Evolutionary conservation across 2,797 vertebrate species (phyloP), one percentile per base, ranked within the genome.

Genomic region (Aotus griseimembra): DNA sequence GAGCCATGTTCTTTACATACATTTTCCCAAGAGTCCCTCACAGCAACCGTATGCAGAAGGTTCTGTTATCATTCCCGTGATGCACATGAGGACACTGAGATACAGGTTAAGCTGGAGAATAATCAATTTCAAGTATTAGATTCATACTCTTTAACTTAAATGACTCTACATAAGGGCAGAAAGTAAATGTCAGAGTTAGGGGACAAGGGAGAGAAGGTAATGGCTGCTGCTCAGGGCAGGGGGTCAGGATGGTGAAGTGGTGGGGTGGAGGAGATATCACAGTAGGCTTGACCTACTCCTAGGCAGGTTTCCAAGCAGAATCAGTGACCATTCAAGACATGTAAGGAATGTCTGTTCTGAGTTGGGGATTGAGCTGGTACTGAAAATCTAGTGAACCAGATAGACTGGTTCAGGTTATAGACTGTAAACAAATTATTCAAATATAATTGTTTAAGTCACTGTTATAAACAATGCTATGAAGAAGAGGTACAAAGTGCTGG

Each of bases 381-480:
- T 52, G 7, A 77, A 83, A 77, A 87, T 81, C 90, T 58, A 39
- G 48, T 83, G 55, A 83, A 19, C 55, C 46, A 89, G 14, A 57
- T 58, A 22, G 19, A 75, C 55, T 67, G 14, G 28, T 28, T 20
- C 11, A 67, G 28, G 28, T 87, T 64, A 83, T 0, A 79, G 76
- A 50, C 70, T 20, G 0, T 39, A 39, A 70, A 52, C 30, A 67
- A 67, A 46, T 88, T 58, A n/a, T 36, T 67, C 41, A 64, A 48
- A 55, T 75, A 20, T 46, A 28, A 30, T 95, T 80, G 19, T 93
- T 96, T 82, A 28, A 84, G 26, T 81, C 70, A 22, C 19, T 57
- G 0, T 48, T 3, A 41, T 44, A 75, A 88, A 33, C 33, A 67
- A 13, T 50, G 19, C 50, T 64, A 1, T 58, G 52, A 75, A 86